These are phyloP conservation scores for Rhinopomastus cyanomelas DNA, from an alignment of 2,113 vertebrate species.

Conservation along the genomic window DNA sequence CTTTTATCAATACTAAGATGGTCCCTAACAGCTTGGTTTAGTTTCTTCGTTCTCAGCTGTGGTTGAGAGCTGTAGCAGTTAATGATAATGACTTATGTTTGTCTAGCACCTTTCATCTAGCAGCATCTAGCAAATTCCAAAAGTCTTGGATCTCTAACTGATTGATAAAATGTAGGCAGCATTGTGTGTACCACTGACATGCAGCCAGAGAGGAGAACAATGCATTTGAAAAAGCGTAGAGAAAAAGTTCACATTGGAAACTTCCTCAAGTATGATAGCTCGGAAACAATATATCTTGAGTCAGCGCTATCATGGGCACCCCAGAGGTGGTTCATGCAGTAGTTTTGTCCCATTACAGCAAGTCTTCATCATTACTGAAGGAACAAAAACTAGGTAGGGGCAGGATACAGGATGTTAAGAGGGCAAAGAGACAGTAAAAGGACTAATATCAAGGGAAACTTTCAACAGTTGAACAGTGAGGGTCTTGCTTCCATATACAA, in stretches of 20 bases:
- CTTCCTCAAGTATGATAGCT: background rate
- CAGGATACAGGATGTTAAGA: background rate
- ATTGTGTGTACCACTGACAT: conserved; percentile 19
- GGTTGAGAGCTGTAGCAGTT: conserved; percentile 53
- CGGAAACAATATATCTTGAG: background rate
- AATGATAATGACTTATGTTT: conserved; percentile 61
- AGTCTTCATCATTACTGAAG: background rate
- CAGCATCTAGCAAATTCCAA: conserved; percentile 22
- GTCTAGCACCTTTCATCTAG: conserved; percentile 59
- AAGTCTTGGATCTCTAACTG: conserved; percentile 7
- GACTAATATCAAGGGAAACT: background rate
- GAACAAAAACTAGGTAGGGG: background rate
- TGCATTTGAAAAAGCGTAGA: conserved; percentile 2
- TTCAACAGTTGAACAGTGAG: background rate
- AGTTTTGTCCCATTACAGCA: background rate
- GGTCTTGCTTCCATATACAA: background rate
- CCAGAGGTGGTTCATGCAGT: background rate
- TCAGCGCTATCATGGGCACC: background rate
- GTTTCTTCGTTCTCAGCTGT: conserved; percentile 58
- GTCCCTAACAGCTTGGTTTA: conserved; percentile 67
- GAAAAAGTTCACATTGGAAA: background rate
- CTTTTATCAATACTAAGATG: conserved; percentile 72
- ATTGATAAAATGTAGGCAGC: conserved; percentile 29
- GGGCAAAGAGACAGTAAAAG: background rate
- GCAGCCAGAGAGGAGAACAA: background rate